Percentiles rank a stretch among this genome's conserved stretches.
phyloP scores from a whole-genome alignment of 2,888 invertebrate species.

The Sinodicranocentrus sp. region DNA sequence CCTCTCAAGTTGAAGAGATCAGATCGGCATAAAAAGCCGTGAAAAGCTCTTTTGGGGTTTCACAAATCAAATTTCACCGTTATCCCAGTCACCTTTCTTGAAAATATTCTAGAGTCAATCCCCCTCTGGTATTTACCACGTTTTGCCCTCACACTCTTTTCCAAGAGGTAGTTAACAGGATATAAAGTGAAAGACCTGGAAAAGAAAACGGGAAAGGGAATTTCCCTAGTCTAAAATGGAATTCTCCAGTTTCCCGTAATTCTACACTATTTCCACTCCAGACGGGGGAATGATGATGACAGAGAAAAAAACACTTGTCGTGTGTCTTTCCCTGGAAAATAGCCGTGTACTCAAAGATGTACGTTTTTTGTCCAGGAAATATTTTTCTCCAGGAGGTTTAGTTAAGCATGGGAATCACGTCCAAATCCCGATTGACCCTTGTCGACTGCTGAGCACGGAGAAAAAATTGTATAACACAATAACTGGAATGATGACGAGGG shows the following conservation, averaged over 20 bases:
- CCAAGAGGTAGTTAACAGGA: background rate
- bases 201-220: background rate
- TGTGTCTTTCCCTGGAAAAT: background rate
- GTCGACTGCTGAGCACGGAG: conserved; percentile 58
- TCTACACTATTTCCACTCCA: background rate
- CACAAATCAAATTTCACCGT: conserved; percentile 62
- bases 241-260: background rate
- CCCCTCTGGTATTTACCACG: conserved; percentile 36
- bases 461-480: conserved; percentile 37
- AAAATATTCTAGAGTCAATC: conserved; percentile 17
- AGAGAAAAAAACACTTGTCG: conserved; percentile 12
- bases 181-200: background rate
- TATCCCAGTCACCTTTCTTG: conserved; percentile 29
- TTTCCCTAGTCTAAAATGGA: background rate
- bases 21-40: no score
- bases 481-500: background rate
- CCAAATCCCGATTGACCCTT: conserved; percentile 45
- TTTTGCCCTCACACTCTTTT: background rate
- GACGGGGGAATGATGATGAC: background rate
- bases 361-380: no score
- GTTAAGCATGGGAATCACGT: conserved; percentile 51
- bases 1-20: no score
- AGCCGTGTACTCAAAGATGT: no score
- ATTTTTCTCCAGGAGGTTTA: background rate
- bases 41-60: conserved; percentile 47